Conservation (phyloP, 2,797 vertebrate genomes). For the Toxotes lorentzi region DNA sequence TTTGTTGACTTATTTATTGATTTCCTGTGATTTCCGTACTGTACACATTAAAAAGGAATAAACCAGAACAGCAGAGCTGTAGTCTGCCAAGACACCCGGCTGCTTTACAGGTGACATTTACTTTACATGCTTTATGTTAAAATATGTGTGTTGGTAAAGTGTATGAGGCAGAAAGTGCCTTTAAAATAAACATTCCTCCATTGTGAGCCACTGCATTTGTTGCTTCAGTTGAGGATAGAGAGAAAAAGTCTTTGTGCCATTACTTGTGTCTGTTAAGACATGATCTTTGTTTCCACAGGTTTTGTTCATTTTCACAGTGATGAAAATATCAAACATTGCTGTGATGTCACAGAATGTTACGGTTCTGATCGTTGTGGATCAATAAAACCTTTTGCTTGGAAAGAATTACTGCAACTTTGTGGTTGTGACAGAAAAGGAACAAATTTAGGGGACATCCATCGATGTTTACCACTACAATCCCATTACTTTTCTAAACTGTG, state of each 20-base stretch:
- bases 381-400: constrained; percentile 81
- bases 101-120: constrained; percentile 63
- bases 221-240: constrained; percentile 48
- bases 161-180: constrained; percentile 85
- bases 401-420: neutral
- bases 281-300: constrained; percentile 55
- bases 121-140: constrained; percentile 56
- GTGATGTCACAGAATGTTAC: constrained; percentile 81
- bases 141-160: constrained; percentile 65
- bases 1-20: constrained; percentile 50
- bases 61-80: constrained; percentile 42
- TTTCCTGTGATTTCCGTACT: constrained; percentile 62
- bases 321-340: constrained; percentile 73
- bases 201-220: constrained; percentile 66
- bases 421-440: neutral
- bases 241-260: constrained; percentile 72
- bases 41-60: constrained; percentile 42
- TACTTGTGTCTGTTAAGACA: constrained; percentile 57
- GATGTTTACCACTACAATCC: too few species aligned
- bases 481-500: neutral
- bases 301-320: constrained; percentile 77
- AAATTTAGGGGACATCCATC: neutral
- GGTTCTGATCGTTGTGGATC: constrained; percentile 80
- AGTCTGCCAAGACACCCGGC: constrained; percentile 55
- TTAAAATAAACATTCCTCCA: constrained; percentile 81